Evolutionary conservation across 2,797 vertebrate species (phyloP), one percentile per base, ranked within the genome.

Genomic region (Rhinatrema bivittatum): DNA sequence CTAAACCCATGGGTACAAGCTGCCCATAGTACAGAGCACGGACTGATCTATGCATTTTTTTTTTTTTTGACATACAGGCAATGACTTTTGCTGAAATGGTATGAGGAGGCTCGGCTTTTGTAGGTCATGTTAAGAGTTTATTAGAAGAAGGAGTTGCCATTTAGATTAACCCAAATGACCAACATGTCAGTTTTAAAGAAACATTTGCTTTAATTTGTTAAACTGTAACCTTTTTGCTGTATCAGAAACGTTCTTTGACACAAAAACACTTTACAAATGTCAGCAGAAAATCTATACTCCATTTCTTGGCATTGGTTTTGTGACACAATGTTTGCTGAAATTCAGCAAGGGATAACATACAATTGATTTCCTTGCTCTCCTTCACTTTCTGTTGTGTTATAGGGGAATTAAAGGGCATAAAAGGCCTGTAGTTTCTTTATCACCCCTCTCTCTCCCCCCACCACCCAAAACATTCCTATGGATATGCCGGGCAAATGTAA

Each of bases 241-340:
- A 65, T 80, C 74, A 79, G 60, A 82, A 75, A 80, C 80, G 78
- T 72, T 71, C 70, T 77, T 79, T 72, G 74, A 77, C 74, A 81
- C 27, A 79, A 82, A 75, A 82, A 75, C 69, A 74, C 68, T 79
- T 81, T 82, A 82, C 70, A 82, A 83, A 83, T 83, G 76, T 73
- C 75, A 84, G 76, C 70, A 80, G 72, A 76, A 87, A 87, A 86
- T 87, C 83, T 40, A 86, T 86, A 83, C 51, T 76, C 70, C 52
- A 82, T 85, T 84, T 78, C 72, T 84, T 69, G 66, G 70, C 72
- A 75, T 74, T 72, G 76, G 72, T 75, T 85, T 78, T 81, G 74
- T 77, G 78, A 82, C 78, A 83, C 31, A 45, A 28, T 77, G 57
- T 76, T 80, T 79, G 68, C 72, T 76, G 63, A 75, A 81, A 70